Percentiles rank a stretch among this genome's conserved stretches.
Evolutionary conservation across 1,140 invertebrate genomes (phyloP).

Genomic region (Drosophila kohkoa): DNA sequence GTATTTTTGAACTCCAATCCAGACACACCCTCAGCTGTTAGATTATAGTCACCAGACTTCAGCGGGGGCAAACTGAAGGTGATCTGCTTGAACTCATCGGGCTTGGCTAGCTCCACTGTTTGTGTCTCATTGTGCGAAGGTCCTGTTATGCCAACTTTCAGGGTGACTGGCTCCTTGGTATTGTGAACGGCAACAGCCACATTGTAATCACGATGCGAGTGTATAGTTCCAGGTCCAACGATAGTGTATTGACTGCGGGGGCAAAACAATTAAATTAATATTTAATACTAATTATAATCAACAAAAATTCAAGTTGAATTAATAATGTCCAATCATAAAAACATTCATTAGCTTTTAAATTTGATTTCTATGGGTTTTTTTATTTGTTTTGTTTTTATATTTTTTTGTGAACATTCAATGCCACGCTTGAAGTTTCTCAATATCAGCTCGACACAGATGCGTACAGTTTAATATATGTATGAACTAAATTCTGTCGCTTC

Average conservation of each 20-base stretch:
- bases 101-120: constrained; percentile 88
- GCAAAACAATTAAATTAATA: constrained; percentile 10
- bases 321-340: constrained; percentile 21
- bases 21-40: constrained; percentile 90
- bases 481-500: constrained; percentile 1
- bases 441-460: neutral
- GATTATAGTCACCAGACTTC: constrained; percentile 91
- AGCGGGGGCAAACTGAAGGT: constrained; percentile 91
- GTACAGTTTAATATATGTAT: constrained; percentile 32
- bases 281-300: constrained; percentile 18
- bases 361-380: neutral
- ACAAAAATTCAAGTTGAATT: constrained; percentile 6
- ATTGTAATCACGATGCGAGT: constrained; percentile 93
- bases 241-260: constrained; percentile 88
- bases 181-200: constrained; percentile 90
- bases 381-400: neutral
- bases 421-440: constrained; percentile 6
- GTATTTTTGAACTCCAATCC: constrained; percentile 96
- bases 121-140: constrained; percentile 89
- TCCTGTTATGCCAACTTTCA: constrained; percentile 91
- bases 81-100: constrained; percentile 88
- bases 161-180: constrained; percentile 87
- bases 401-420: constrained; percentile 5
- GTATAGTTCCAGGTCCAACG: constrained; percentile 91
- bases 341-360: constrained; percentile 13